These are phyloP conservation scores for Euthynnus affinis DNA, from an alignment of 2,797 vertebrate species.

Conservation along the genomic window DNA sequence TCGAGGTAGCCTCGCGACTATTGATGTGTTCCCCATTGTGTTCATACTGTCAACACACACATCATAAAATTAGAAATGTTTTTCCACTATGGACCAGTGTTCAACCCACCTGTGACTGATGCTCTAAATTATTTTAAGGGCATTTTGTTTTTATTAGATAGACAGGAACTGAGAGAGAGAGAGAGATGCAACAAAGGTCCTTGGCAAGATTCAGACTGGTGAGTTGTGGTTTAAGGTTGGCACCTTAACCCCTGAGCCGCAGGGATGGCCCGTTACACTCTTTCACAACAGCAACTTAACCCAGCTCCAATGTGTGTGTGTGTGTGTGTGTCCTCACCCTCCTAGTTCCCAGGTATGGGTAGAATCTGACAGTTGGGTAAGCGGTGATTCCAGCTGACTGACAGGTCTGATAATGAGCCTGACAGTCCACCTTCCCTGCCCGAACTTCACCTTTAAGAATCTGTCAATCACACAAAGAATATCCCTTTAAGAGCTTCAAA, in stretches of 20 bases:
- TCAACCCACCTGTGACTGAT: no score
- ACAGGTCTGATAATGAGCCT: conserved; percentile 90
- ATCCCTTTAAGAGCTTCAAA: not conserved
- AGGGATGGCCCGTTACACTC: no score
- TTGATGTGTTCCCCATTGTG: conserved; percentile 90
- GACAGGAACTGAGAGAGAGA: no score
- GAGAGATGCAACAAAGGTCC: no score
- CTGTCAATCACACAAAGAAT: conserved; percentile 71
- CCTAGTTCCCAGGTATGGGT: conserved; percentile 83
- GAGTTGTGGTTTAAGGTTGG: no score
- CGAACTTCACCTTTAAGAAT: conserved; percentile 91
- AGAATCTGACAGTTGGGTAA: conserved; percentile 94
- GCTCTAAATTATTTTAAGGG: no score
- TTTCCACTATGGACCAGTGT: no score
- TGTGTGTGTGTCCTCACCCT: conserved; percentile 83
- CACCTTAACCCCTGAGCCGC: no score
- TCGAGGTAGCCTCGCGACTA: conserved; percentile 89
- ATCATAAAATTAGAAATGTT: not conserved
- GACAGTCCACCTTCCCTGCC: conserved; percentile 97
- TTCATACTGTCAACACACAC: conserved; percentile 80
- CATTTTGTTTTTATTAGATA: no score
- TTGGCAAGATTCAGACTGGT: no score
- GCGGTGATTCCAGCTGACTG: conserved; percentile 91
- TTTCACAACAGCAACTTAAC: no score
- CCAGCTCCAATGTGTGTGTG: not conserved